A percentile compares a stretch with the other conserved stretches of the same genome.
Evolutionary conservation across 2,113 vertebrate species (phyloP).

Genomic region (Dipodomys stephensi): DNA sequence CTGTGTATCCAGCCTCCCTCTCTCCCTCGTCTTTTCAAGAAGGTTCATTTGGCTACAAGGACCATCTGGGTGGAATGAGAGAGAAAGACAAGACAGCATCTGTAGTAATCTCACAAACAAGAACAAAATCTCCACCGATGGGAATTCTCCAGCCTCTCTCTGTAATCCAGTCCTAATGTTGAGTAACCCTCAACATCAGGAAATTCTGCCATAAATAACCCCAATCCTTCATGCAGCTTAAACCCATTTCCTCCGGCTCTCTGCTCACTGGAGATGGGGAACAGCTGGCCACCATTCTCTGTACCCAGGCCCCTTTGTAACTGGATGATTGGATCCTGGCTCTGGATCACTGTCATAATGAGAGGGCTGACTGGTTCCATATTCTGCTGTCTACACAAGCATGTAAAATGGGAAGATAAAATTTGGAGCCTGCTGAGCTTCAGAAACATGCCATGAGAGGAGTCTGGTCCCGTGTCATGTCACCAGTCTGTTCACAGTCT

Average conservation of each 20-base stretch:
- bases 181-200: slow-evolving; percentile 65
- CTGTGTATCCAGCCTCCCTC: no score
- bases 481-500: slow-evolving; percentile 28
- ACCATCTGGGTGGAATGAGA: background rate
- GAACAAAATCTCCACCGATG: slow-evolving; percentile 18
- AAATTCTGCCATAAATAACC: slow-evolving; percentile 78
- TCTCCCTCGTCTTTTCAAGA: background rate
- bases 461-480: background rate
- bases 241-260: slow-evolving; percentile 76
- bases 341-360: slow-evolving; percentile 56
- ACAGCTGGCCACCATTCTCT: slow-evolving; percentile 71
- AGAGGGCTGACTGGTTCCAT: slow-evolving; percentile 72
- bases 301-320: slow-evolving; percentile 57
- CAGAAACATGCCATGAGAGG: background rate
- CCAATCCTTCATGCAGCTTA: slow-evolving; percentile 80
- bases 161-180: slow-evolving; percentile 71
- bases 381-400: slow-evolving; percentile 62
- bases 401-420: slow-evolving; percentile 49
- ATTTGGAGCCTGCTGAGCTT: slow-evolving; percentile 21
- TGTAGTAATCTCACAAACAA: background rate
- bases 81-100: background rate
- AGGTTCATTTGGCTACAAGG: background rate
- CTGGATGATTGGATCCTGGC: slow-evolving; percentile 75
- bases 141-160: slow-evolving; percentile 50
- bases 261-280: slow-evolving; percentile 72